phyloP scores from a whole-genome alignment of 2,797 vertebrate species.

The Sebastes iracundus region DNA sequence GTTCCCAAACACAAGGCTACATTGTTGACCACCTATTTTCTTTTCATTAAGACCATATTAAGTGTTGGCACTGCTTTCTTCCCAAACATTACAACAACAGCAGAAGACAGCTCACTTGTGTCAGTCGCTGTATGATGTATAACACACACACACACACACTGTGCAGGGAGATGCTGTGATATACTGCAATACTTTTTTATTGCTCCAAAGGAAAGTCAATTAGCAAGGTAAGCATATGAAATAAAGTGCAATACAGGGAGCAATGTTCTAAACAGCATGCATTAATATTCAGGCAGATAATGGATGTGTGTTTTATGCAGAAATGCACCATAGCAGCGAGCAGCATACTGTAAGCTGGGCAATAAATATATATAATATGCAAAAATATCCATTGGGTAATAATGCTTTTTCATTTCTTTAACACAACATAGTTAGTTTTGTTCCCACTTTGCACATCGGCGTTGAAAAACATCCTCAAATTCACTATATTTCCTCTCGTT shows the following conservation, averaged over 20 bases:
- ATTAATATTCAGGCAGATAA: background rate
- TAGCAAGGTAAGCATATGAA: background rate
- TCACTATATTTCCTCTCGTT: background rate
- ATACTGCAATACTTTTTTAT: background rate
- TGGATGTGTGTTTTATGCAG: background rate
- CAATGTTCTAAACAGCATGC: background rate
- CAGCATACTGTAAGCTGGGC: background rate
- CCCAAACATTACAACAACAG: conserved; percentile 16
- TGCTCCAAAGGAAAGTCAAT: background rate
- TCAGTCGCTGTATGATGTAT: background rate
- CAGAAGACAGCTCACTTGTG: conserved; percentile 3
- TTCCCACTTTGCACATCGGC: background rate
- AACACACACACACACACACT: background rate
- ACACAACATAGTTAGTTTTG: background rate
- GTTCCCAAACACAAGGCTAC: conserved; percentile 51
- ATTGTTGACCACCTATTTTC: conserved; percentile 42
- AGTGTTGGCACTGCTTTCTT: conserved; percentile 23
- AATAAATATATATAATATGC: conserved; percentile 5
- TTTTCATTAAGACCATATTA: conserved; percentile 52
- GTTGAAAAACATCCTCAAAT: background rate
- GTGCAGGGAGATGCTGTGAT: background rate
- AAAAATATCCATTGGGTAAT: background rate
- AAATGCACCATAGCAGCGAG: background rate
- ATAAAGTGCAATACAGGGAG: background rate
- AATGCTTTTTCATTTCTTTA: conserved; percentile 5